A percentile compares a stretch with the other conserved stretches of the same genome.
Conservation (phyloP, 2,113 vertebrate species). For the Willisornis vidua region DNA sequence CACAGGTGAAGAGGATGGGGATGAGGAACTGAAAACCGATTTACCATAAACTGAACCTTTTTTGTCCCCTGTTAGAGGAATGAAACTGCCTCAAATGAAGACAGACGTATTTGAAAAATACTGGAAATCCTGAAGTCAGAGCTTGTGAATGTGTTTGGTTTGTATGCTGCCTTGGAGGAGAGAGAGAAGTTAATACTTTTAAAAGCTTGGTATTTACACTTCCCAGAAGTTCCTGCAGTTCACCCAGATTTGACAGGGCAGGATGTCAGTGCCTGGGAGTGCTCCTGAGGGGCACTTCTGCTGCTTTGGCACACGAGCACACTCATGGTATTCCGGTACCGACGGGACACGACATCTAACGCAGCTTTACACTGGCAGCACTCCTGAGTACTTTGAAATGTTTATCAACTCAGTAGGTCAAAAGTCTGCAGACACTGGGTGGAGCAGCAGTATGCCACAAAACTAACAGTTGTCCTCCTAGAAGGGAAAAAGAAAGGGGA, state of each 20-base stretch:
- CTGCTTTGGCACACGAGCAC: constrained; percentile 20
- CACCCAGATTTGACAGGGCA: constrained; percentile 23
- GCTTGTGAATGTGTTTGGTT: constrained; percentile 45
- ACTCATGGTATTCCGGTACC: constrained; percentile 32
- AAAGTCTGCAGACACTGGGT: constrained; percentile 91
- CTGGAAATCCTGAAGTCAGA: constrained; percentile 55
- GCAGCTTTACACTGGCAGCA: constrained; percentile 48
- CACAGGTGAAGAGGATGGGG: neutral
- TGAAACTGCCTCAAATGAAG: constrained; percentile 1
- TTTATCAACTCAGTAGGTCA: constrained; percentile 90
- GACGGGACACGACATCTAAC: neutral
- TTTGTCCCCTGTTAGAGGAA: neutral
- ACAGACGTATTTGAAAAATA: constrained; percentile 21
- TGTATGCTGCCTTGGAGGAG: constrained; percentile 46
- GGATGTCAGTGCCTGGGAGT: constrained; percentile 27
- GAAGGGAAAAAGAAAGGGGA: neutral
- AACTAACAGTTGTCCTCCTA: constrained; percentile 91
- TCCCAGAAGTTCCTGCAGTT: constrained; percentile 54
- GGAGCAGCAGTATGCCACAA: constrained; percentile 98
- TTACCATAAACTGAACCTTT: neutral
- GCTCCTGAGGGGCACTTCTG: constrained; percentile 29
- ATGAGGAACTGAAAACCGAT: neutral
- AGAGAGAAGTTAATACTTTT: constrained; percentile 58
- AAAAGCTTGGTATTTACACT: constrained; percentile 41
- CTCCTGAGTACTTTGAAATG: constrained; percentile 58